Evolutionary conservation across 2,888 invertebrate genomes (phyloP).

Genomic region (Stramonita haemastoma): DNA sequence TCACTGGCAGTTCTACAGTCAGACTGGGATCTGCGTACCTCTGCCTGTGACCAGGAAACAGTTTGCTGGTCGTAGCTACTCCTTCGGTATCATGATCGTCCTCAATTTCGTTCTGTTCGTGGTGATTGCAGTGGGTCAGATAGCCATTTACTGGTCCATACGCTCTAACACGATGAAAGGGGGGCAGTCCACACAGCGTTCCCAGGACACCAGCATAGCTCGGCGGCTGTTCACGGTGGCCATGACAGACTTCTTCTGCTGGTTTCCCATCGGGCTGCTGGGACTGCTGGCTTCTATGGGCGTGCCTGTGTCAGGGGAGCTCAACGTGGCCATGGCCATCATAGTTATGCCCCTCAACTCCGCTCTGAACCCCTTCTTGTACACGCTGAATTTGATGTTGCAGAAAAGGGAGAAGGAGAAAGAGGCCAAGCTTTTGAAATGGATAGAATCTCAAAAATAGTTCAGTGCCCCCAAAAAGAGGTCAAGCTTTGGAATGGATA

Average conservation of each 20-base stretch:
- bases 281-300: constrained; percentile 21
- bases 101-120: constrained; percentile 72
- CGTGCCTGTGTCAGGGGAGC: background rate
- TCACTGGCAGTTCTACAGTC: constrained; percentile 64
- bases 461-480: constrained; percentile 60
- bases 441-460: background rate
- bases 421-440: background rate
- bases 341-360: constrained; percentile 36
- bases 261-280: constrained; percentile 31
- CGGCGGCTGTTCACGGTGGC: constrained; percentile 22
- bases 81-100: constrained; percentile 71
- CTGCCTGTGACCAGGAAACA: constrained; percentile 72
- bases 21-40: constrained; percentile 73
- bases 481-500: background rate
- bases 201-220: background rate
- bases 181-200: background rate
- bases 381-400: constrained; percentile 26
- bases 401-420: background rate
- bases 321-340: constrained; percentile 16
- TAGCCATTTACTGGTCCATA: background rate
- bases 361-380: constrained; percentile 36
- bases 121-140: background rate
- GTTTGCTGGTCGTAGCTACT: constrained; percentile 74
- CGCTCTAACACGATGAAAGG: background rate
- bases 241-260: constrained; percentile 17